These are phyloP conservation scores for Ectemnius lituratus DNA, from an alignment of 2,888 invertebrate species.

Conservation along the genomic window DNA sequence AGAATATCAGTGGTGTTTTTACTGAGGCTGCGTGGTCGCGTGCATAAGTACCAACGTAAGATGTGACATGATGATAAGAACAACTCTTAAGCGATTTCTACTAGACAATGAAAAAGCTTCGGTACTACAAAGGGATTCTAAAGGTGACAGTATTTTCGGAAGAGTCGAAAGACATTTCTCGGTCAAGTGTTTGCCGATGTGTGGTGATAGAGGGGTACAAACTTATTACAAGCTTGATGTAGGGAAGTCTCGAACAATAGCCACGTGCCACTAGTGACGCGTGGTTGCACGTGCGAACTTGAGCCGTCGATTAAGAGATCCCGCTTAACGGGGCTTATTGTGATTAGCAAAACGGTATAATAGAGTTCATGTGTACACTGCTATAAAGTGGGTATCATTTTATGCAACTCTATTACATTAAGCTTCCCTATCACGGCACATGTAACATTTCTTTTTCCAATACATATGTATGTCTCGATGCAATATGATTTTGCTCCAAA, in stretches of 20 bases:
- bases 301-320: slow-evolving; percentile 5
- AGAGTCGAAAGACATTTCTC: not conserved
- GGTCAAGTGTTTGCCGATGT: slow-evolving; percentile 55
- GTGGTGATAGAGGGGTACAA: slow-evolving; percentile 28
- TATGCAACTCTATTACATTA: no score
- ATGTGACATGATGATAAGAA: slow-evolving; percentile 41
- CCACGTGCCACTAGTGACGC: slow-evolving; percentile 44
- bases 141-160: not conserved
- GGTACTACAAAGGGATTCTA: not conserved
- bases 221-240: slow-evolving; percentile 2
- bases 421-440: no score
- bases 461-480: no score
- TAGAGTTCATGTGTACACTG: no score
- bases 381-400: no score
- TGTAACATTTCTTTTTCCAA: no score
- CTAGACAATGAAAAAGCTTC: not conserved
- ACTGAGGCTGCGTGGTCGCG: slow-evolving; percentile 24
- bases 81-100: slow-evolving; percentile 12
- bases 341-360: slow-evolving; percentile 34
- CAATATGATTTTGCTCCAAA: no score
- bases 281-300: slow-evolving; percentile 11
- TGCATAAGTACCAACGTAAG: slow-evolving; percentile 31
- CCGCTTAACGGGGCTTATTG: slow-evolving; percentile 21
- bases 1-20: no score
- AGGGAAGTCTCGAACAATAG: slow-evolving; percentile 40